Evolutionary conservation across 2,888 invertebrate species (phyloP).

Genomic region (Prenolepis imparis): DNA sequence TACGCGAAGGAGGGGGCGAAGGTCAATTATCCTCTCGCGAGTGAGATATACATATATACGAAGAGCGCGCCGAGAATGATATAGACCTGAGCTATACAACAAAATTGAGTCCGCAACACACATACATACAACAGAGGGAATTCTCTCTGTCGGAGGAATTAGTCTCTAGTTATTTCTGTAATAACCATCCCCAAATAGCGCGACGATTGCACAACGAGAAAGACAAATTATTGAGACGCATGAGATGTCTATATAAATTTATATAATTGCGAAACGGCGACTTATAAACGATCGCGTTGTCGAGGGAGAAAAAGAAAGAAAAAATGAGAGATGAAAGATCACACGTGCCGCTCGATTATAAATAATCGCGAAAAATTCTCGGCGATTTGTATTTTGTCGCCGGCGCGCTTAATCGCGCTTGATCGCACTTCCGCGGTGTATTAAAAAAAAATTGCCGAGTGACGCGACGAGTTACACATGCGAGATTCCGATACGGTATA

Average conservation of each 20-base stretch:
- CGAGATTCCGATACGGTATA: slow-evolving; percentile 21
- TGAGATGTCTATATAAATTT: neutral
- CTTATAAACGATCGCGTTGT: slow-evolving; percentile 18
- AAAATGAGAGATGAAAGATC: neutral
- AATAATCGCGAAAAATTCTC: slow-evolving; percentile 18
- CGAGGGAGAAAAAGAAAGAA: neutral
- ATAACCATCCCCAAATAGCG: slow-evolving; percentile 18
- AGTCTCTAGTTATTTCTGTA: slow-evolving; percentile 33
- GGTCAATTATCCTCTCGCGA: slow-evolving; percentile 63
- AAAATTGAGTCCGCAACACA: slow-evolving; percentile 18
- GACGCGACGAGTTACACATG: slow-evolving; percentile 49
- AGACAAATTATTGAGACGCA: slow-evolving; percentile 17
- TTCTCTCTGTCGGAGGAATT: slow-evolving; percentile 20
- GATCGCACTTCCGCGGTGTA: slow-evolving; percentile 15
- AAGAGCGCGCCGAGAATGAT: slow-evolving; percentile 34
- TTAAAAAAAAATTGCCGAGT: slow-evolving; percentile 23
- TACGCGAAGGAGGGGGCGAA: slow-evolving; percentile 34
- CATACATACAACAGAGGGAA: slow-evolving; percentile 14
- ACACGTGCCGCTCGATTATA: slow-evolving; percentile 28
- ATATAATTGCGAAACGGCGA: neutral
- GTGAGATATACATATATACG: slow-evolving; percentile 45
- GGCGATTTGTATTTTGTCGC: slow-evolving; percentile 29
- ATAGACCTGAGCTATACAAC: slow-evolving; percentile 34
- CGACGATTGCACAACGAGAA: slow-evolving; percentile 12
- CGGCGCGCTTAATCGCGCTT: slow-evolving; percentile 39